Conservation (phyloP, 2,888 invertebrate species). For the Hedychridium roseum region DNA sequence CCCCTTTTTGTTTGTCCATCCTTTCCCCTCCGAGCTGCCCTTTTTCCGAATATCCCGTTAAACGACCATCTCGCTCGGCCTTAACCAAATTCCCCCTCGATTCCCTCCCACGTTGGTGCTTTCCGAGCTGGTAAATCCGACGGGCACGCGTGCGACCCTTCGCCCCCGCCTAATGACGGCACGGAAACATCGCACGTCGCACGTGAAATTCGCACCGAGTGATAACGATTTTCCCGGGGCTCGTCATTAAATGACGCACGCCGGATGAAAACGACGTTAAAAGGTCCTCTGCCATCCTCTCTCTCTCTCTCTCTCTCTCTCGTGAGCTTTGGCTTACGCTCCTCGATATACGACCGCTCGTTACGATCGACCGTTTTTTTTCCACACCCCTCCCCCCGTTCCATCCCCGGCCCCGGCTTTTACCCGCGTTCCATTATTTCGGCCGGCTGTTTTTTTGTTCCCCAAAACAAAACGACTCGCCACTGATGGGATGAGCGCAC, state of each 20-base stretch:
- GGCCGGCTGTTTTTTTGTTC: neutral
- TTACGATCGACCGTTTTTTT: neutral
- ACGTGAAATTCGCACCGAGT: neutral
- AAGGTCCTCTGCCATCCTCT: neutral
- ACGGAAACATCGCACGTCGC: conserved; percentile 1
- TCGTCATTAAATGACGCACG: conserved; percentile 3
- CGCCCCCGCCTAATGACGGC: neutral
- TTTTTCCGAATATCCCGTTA: neutral
- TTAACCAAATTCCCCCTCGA: neutral
- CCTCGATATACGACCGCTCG: neutral
- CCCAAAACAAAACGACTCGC: neutral
- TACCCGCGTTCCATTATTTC: neutral
- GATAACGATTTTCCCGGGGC: conserved; percentile 5
- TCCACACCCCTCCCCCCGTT: neutral
- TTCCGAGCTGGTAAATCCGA: too few relatives aligned
- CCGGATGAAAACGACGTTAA: neutral
- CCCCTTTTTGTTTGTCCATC: neutral
- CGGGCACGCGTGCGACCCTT: neutral
- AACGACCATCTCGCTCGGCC: conserved; percentile 6
- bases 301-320: neutral
- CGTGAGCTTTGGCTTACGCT: too few relatives aligned
- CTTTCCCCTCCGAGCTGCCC: neutral
- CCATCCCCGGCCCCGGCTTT: neutral
- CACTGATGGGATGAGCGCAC: too few relatives aligned
- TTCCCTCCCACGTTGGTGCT: too few relatives aligned